These are phyloP conservation scores for Megamerina dolium DNA, from an alignment of 2,888 invertebrate species.

Conservation along the genomic window DNA sequence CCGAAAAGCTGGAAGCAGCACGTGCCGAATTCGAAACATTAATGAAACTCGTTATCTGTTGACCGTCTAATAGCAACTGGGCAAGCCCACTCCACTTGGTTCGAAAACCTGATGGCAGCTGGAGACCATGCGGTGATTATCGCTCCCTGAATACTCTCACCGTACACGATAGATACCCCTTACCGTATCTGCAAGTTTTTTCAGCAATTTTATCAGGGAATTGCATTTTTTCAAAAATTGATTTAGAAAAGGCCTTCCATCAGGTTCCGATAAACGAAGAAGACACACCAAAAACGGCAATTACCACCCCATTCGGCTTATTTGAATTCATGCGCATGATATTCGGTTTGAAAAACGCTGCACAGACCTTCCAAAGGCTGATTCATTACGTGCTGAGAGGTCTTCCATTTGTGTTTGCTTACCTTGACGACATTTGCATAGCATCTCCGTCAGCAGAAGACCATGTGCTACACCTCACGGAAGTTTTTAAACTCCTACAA, in stretches of 20 bases:
- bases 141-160: constrained; percentile 9
- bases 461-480: constrained; percentile 2
- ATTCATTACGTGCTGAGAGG: constrained; percentile 11
- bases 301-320: constrained; percentile 8
- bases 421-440: constrained; percentile 12
- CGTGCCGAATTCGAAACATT: constrained; percentile 20
- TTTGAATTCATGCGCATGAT: too few species aligned
- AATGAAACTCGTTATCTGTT: too few species aligned
- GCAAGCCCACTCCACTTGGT: constrained; percentile 40
- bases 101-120: constrained; percentile 20
- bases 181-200: constrained; percentile 7
- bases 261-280: constrained; percentile 10
- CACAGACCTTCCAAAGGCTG: constrained; percentile 20
- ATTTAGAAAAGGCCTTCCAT: constrained; percentile 11
- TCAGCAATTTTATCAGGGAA: constrained; percentile 4
- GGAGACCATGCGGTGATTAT: too few species aligned
- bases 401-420: constrained; percentile 6
- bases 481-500: constrained; percentile 6
- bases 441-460: constrained; percentile 5
- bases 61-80: too few species aligned
- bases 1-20: constrained; percentile 21
- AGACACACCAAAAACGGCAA: constrained; percentile 11
- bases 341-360: constrained; percentile 8
- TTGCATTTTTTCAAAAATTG: constrained; percentile 11
- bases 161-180: constrained; percentile 8